A percentile compares a stretch with the other conserved stretches of the same genome.
phyloP scores from a whole-genome alignment of 2,113 vertebrate species.

The Fregetta grallaria region DNA sequence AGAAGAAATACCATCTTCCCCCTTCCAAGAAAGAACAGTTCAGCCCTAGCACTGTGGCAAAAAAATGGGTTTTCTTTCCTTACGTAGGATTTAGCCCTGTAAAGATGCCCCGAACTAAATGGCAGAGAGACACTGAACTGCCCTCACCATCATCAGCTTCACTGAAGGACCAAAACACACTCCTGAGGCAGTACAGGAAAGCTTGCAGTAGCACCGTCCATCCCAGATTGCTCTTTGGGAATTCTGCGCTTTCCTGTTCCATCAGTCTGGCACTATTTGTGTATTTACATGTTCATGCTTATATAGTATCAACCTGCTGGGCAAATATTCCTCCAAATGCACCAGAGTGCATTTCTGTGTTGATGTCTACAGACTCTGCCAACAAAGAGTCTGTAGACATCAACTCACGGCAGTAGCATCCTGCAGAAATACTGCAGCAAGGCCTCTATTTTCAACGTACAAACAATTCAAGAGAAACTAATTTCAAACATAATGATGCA shows the following conservation, averaged over 20 bases:
- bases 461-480: not conserved
- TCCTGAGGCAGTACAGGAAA: not conserved
- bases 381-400: not conserved
- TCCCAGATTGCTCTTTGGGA: not conserved
- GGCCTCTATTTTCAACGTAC: not conserved
- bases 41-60: not conserved
- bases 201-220: not conserved
- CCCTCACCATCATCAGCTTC: not conserved
- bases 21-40: not conserved
- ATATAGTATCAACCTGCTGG: not conserved
- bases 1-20: not conserved
- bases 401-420: accelerated
- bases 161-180: not conserved
- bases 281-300: not conserved
- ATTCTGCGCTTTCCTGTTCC: not conserved
- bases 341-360: not conserved
- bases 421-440: not conserved
- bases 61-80: not conserved
- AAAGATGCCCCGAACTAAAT: not conserved
- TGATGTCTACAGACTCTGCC: not conserved
- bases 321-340: not conserved
- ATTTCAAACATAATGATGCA: not conserved
- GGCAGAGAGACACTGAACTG: not conserved
- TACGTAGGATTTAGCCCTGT: not conserved
- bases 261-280: not conserved